Percentiles rank a stretch among this genome's conserved stretches.
Evolutionary conservation across 2,797 vertebrate species (phyloP).

Genomic region (Macrochelys suwanniensis): DNA sequence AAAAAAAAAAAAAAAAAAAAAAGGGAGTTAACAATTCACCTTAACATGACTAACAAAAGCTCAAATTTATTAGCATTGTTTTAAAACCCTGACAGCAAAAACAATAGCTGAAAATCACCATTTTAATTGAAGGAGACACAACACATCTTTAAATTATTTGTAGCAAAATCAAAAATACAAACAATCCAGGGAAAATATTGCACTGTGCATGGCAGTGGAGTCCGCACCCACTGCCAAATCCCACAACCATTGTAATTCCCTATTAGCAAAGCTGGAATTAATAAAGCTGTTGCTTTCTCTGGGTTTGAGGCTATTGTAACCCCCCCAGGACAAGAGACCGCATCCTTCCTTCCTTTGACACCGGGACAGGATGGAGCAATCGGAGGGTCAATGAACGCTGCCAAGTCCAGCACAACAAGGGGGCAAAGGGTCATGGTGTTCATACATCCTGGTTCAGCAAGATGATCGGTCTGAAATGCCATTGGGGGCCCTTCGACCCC

Average conservation of each 20-base stretch:
- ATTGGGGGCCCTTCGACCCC: background rate
- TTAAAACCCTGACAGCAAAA: background rate
- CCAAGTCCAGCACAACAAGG: conserved; percentile 74
- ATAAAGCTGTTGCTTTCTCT: conserved; percentile 83
- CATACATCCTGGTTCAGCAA: conserved; percentile 77
- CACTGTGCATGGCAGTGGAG: conserved; percentile 1
- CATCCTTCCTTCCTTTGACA: conserved; percentile 91
- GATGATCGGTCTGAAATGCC: conserved; percentile 47
- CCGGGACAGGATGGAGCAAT: conserved; percentile 82
- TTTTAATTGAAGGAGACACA: conserved; percentile 72
- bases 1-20: background rate
- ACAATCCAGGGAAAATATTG: conserved; percentile 45
- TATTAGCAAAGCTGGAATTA: conserved; percentile 89
- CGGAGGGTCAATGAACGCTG: conserved; percentile 81
- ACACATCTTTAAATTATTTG: conserved; percentile 81
- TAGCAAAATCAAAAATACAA: conserved; percentile 64
- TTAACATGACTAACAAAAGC: background rate
- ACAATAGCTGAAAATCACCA: background rate
- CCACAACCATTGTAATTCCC: conserved; percentile 83
- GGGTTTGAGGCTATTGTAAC: conserved; percentile 65
- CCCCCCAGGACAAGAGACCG: conserved; percentile 88
- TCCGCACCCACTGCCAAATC: conserved; percentile 66
- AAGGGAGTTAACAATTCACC: background rate
- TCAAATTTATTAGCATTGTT: background rate
- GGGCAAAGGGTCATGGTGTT: conserved; percentile 80